Evolutionary conservation across 2,113 vertebrate genomes (phyloP), one percentile per base, ranked within the genome.

Genomic region (Australoheros scitulus): DNA sequence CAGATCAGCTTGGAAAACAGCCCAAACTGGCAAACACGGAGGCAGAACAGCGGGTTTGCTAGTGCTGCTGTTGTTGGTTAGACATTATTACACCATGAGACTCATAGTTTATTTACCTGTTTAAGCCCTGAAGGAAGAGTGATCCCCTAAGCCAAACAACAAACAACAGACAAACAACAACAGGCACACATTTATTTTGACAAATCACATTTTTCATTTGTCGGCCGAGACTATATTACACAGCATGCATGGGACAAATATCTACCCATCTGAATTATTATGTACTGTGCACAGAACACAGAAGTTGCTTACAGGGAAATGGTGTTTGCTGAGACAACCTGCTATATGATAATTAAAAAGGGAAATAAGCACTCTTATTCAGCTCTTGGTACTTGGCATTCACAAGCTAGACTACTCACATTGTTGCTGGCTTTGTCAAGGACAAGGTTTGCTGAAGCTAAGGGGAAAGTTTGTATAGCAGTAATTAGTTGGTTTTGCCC

Each of bases 291-390:
- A 84, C 24, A 36, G n/a, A 76, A 82, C 76, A 82, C 50, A 56
- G 59, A 80, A 22, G 64, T 76, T 92, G 81, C 88, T 93, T 63
- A 86, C 78, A 83, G 68, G 78, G 80, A 84, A 84, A 59, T 76
- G 77, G 58, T 77, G 75, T 83, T 91, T 57, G 72, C 76, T 50
- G 64, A 84, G 65, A 81, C 84, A 91, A 88, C 80, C 86, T 87
- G 86, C 85, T 84, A 61, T 84, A 84, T 89, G 85, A 88, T 90
- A 75, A 94, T 94, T 93, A 93, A 92, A 93, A 92, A 86, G 81
- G 70, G 72, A 50, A 89, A 85, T 91, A 89, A 89, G 91, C 24
- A 61, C 86, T 84, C 65, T 65, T 74, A 83, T 84, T 92, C 86
- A 87, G 91, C 89, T 82, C 63, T 4, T 75, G 80, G 87, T 87